Percentiles rank a stretch among this genome's conserved stretches.
Evolutionary conservation across 2,113 vertebrate species (phyloP).

Genomic region (Xenopus laevis): DNA sequence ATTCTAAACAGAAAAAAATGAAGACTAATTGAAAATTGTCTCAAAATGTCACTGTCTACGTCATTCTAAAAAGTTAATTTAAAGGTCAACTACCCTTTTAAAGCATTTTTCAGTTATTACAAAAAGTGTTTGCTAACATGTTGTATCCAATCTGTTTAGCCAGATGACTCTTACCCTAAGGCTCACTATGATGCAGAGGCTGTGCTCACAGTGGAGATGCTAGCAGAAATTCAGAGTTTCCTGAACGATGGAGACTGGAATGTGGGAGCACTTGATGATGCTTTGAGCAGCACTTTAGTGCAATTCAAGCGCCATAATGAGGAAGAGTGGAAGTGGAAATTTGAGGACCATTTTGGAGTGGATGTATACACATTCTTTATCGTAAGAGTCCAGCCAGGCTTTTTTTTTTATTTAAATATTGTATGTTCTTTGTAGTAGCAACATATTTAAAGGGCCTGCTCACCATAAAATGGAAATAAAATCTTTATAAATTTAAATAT

Average conservation of each 20-base stretch:
- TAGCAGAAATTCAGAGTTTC: slow-evolving; percentile 76
- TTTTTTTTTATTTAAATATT: too few species aligned
- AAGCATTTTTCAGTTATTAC: too few species aligned
- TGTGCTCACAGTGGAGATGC: slow-evolving; percentile 68
- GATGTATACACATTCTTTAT: slow-evolving; percentile 72
- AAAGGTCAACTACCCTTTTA: too few species aligned
- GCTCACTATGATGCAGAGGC: slow-evolving; percentile 82
- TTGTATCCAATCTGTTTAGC: slow-evolving; percentile 57
- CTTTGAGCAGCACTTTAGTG: slow-evolving; percentile 79
- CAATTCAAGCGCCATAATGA: slow-evolving; percentile 81
- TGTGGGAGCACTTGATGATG: slow-evolving; percentile 82
- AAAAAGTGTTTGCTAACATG: too few species aligned
- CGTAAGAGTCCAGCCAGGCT: slow-evolving; percentile 59
- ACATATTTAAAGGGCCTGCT: too few species aligned
- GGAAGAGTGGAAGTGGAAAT: slow-evolving; percentile 81
- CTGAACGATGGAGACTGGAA: slow-evolving; percentile 74
- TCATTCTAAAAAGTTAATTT: too few species aligned
- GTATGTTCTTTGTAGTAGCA: too few species aligned
- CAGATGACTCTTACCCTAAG: slow-evolving; percentile 55
- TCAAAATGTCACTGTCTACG: too few species aligned
- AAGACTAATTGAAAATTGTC: too few species aligned
- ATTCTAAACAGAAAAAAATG: too few species aligned
- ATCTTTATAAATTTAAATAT: too few species aligned
- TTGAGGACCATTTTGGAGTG: slow-evolving; percentile 86
- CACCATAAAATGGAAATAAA: too few species aligned